These are phyloP conservation scores for Temnothorax rugatulus DNA, from an alignment of 2,888 invertebrate genomes.

Conservation along the genomic window DNA sequence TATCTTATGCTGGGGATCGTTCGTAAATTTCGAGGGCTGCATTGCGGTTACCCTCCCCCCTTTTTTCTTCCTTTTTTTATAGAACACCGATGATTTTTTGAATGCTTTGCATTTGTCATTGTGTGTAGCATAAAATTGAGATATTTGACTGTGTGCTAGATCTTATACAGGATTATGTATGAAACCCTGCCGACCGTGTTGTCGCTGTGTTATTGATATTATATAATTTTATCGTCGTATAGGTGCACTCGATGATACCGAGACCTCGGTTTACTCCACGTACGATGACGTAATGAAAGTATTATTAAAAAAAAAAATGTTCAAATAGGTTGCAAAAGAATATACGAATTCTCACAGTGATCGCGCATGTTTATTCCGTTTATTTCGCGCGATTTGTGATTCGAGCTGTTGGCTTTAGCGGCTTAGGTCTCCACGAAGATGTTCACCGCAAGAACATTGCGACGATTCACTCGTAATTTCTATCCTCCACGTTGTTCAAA, in stretches of 20 bases:
- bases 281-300: background rate
- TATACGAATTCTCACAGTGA: background rate
- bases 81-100: constrained; percentile 18
- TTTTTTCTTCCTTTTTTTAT: background rate
- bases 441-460: background rate
- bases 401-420: constrained; percentile 10
- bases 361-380: background rate
- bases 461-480: background rate
- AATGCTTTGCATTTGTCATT: constrained; percentile 45
- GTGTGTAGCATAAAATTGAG: constrained; percentile 28
- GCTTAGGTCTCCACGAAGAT: background rate
- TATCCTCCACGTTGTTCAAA: constrained; percentile 10
- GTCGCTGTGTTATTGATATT: constrained; percentile 10
- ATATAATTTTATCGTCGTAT: constrained; percentile 1
- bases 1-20: background rate
- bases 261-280: background rate
- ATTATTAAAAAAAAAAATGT: background rate
- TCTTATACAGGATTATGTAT: constrained; percentile 32
- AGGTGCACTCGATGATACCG: constrained; percentile 7
- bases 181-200: constrained; percentile 6
- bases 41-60: background rate
- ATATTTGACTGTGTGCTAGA: constrained; percentile 40
- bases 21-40: constrained; percentile 23
- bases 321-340: background rate
- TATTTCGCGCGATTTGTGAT: background rate